Conservation (phyloP, 2,797 vertebrate species). For the Notolabrus celidotus region DNA sequence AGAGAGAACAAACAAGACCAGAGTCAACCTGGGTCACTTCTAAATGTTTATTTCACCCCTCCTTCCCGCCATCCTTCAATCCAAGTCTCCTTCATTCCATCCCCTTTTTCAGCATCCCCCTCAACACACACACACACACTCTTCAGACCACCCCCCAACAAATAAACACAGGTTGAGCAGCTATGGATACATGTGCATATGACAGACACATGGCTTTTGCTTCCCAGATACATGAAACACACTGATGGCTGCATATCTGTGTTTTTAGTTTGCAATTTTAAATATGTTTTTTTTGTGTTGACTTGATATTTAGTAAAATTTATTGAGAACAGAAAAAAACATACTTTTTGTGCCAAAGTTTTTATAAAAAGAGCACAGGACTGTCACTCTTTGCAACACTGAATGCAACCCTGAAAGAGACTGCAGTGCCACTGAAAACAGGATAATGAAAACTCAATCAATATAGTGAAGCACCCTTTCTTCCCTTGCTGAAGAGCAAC, state of each 20-base stretch:
- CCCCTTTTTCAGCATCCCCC: slow-evolving; percentile 61
- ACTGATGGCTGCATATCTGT: slow-evolving; percentile 13
- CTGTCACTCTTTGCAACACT: slow-evolving; percentile 52
- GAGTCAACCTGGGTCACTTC: slow-evolving; percentile 89
- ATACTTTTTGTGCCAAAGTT: slow-evolving; percentile 11
- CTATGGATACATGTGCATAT: slow-evolving; percentile 58
- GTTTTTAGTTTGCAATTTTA: not conserved
- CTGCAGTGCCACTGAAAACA: slow-evolving; percentile 46
- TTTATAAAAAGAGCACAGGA: slow-evolving; percentile 17
- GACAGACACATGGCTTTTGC: slow-evolving; percentile 55
- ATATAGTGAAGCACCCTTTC: slow-evolving; percentile 75
- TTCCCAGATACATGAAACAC: slow-evolving; percentile 35
- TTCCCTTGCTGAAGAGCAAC: slow-evolving; percentile 64
- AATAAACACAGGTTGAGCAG: slow-evolving; percentile 73
- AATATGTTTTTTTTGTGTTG: not conserved
- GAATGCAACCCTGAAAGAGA: slow-evolving; percentile 51
- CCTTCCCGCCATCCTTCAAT: slow-evolving; percentile 64
- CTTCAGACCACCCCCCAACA: slow-evolving; percentile 71
- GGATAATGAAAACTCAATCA: slow-evolving; percentile 70
- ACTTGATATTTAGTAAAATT: not conserved
- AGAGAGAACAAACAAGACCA: slow-evolving; percentile 90
- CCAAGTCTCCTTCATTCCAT: slow-evolving; percentile 74
- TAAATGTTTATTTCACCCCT: slow-evolving; percentile 88
- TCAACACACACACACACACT: slow-evolving; percentile 18
- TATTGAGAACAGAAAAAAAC: slow-evolving; percentile 15